phyloP scores from a whole-genome alignment of 2,797 vertebrate genomes.

The Enteromius mattozi region DNA sequence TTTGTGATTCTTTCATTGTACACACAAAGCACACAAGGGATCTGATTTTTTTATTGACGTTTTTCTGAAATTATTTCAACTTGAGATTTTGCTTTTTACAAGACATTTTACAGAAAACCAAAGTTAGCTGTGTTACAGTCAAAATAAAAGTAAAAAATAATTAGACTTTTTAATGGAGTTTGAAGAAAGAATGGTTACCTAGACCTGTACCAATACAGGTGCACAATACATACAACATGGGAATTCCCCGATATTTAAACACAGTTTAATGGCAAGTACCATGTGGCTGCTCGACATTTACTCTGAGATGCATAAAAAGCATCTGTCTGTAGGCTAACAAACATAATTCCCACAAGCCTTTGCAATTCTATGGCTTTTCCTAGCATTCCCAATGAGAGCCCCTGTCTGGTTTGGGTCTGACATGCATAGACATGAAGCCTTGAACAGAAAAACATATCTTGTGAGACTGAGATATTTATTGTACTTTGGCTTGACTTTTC shows the following conservation, averaged over 20 bases:
- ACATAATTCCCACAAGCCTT: conserved; percentile 35
- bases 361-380: conserved; percentile 10
- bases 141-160: conserved; percentile 63
- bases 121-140: conserved; percentile 61
- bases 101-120: conserved; percentile 75
- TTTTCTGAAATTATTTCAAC: conserved; percentile 68
- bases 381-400: conserved; percentile 16
- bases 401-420: conserved; percentile 64
- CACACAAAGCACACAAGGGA: conserved; percentile 55
- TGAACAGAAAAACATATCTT: conserved; percentile 64
- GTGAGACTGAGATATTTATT: conserved; percentile 65
- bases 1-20: not conserved
- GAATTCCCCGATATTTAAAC: conserved; percentile 67
- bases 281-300: conserved; percentile 71
- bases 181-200: conserved; percentile 73
- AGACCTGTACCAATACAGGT: conserved; percentile 68
- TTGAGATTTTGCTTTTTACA: conserved; percentile 78
- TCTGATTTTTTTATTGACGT: conserved; percentile 70
- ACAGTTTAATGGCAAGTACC: conserved; percentile 71
- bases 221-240: conserved; percentile 64
- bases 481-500: conserved; percentile 71
- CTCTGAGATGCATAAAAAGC: conserved; percentile 71
- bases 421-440: conserved; percentile 66
- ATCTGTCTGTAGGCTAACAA: conserved; percentile 57
- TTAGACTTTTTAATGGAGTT: conserved; percentile 69